Base-by-base conservation (phyloP, 2,888 invertebrate genomes). In the Parnassius orleans region DNA sequence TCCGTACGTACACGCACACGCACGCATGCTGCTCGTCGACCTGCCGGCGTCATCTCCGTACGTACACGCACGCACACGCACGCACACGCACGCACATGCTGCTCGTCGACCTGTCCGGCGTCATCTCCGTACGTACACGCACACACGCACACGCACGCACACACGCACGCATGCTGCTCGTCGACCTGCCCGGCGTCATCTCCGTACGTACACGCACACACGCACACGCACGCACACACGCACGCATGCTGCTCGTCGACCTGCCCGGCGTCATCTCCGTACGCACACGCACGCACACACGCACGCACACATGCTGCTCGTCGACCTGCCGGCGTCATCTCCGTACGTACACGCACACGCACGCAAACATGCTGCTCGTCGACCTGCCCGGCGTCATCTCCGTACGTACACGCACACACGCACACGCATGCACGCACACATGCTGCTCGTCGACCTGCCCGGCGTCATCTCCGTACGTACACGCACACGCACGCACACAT, bases 241-340 rank as follows among this genome's bases (percentile, higher is more conserved):
- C 5, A 24, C 93, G 99, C 61, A 99, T 99, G 98, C 99, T 99
- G 65, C 92, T 99, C 0, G 99, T 99, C 0, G 99, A 99, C 92
- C 92, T 99, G 72, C 99, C 99, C 1, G 99, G 99, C 43, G 98
- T 99, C 71, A 98, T 99, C 72, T 98, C 98, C 68, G 98, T 98
- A 87, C 93, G 95, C 80, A 19, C 19, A 1, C 3, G 0, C 43
- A 24, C 15, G n/a, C n/a, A n/a, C n/a, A n/a, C n/a, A 41, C 2
- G 3, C 3, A 55, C 42, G 9, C 7, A 2, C 53, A 10, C n/a
- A 53, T 3, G n/a, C 9, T n/a, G n/a, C n/a, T n/a, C n/a, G n/a
- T n/a, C n/a, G n/a, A n/a, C n/a, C n/a, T n/a, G n/a, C n/a, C n/a
- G n/a, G n/a, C n/a, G n/a, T n/a, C n/a, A n/a, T n/a, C n/a, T n/a